These are phyloP conservation scores for Collichthys lucidus DNA, from an alignment of 2,113 vertebrate genomes.

Conservation along the genomic window DNA sequence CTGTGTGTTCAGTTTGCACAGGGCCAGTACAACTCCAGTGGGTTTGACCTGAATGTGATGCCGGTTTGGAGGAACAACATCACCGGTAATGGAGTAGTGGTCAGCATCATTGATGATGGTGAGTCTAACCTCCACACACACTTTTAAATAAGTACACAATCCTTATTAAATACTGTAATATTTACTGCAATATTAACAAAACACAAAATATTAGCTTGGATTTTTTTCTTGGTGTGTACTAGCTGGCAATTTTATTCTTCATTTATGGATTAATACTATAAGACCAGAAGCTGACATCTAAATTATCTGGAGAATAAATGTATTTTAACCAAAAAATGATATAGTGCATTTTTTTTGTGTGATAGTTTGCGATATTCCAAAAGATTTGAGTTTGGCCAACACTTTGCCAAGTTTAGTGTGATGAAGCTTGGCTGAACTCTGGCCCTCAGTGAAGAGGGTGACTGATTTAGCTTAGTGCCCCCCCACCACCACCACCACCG, in stretches of 20 bases:
- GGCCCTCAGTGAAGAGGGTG: slow-evolving; percentile 50
- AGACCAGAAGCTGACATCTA: background rate
- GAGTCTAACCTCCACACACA: slow-evolving; percentile 50
- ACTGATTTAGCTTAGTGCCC: slow-evolving; percentile 64
- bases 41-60: slow-evolving; percentile 66
- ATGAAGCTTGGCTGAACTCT: slow-evolving; percentile 49
- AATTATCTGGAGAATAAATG: background rate
- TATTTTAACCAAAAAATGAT: background rate
- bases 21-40: slow-evolving; percentile 54
- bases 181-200: background rate
- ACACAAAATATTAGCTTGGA: background rate
- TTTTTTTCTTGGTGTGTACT: background rate
- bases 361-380: slow-evolving; percentile 1
- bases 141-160: background rate
- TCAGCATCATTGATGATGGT: slow-evolving; percentile 75
- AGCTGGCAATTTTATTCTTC: background rate
- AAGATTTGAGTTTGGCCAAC: background rate
- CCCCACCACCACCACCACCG: slow-evolving; percentile 23
- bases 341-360: background rate
- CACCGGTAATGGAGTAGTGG: slow-evolving; percentile 63
- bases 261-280: background rate
- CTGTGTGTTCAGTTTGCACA: slow-evolving; percentile 58
- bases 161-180: background rate
- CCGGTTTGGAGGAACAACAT: slow-evolving; percentile 70
- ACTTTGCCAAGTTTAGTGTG: slow-evolving; percentile 43